These are phyloP conservation scores for Plestiodon gilberti DNA, from an alignment of 2,113 vertebrate genomes.

Conservation along the genomic window DNA sequence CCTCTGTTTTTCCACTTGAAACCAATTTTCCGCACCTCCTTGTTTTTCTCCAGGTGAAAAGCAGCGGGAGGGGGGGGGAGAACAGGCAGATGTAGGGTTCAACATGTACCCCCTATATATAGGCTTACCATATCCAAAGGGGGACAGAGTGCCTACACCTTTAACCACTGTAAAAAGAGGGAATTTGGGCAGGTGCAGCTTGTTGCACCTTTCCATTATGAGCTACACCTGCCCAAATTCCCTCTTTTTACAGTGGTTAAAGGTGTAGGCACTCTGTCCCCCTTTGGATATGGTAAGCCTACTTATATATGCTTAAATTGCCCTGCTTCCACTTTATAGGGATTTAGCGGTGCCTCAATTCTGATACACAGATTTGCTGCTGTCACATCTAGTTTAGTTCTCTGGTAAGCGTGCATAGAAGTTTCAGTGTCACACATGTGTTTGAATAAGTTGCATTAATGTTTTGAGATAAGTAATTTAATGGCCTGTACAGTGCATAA, in stretches of 20 bases:
- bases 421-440: neutral
- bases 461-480: neutral
- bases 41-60: neutral
- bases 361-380: neutral
- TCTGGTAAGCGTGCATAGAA: neutral
- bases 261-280: no score
- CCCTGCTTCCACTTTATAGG: neutral
- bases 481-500: neutral
- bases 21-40: neutral
- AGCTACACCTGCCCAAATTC: no score
- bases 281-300: no score
- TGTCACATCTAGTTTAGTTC: neutral
- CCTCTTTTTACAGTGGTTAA: no score
- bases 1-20: neutral
- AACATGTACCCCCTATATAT: no score
- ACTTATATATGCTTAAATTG: neutral
- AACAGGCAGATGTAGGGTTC: no score
- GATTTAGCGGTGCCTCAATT: neutral
- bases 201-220: neutral
- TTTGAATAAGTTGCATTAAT: neutral
- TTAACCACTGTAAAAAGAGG: no score
- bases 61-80: no score
- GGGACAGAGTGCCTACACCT: no score
- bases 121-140: no score
- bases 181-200: no score